Evolutionary conservation across 2,888 invertebrate species (phyloP).

Genomic region (Mythimna pallens): DNA sequence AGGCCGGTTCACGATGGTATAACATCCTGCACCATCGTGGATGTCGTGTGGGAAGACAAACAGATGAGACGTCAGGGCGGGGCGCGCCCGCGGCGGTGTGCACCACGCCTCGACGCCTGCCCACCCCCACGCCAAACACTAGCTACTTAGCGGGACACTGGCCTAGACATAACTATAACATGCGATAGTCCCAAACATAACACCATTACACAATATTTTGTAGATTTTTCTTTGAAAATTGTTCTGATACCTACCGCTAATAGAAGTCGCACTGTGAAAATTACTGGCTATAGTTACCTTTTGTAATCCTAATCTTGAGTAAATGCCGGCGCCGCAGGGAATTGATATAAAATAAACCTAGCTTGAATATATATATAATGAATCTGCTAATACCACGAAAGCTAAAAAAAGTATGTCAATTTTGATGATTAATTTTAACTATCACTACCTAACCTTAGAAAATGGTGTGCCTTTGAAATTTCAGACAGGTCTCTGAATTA

Average conservation of each 20-base stretch:
- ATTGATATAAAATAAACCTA: too few species aligned
- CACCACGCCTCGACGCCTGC: constrained; percentile 84
- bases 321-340: too few species aligned
- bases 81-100: constrained; percentile 72
- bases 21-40: neutral
- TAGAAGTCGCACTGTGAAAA: too few species aligned
- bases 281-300: too few species aligned
- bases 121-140: constrained; percentile 48
- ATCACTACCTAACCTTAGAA: too few species aligned
- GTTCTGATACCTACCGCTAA: neutral
- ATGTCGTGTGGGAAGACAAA: constrained; percentile 75
- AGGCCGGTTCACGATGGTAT: neutral
- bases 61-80: constrained; percentile 76
- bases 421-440: too few species aligned
- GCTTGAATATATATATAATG: too few species aligned
- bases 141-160: constrained; percentile 50
- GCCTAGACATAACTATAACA: constrained; percentile 28
- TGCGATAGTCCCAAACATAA: neutral
- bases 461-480: too few species aligned
- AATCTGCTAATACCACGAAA: too few species aligned
- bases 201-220: constrained; percentile 12
- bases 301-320: too few species aligned
- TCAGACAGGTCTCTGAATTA: too few species aligned
- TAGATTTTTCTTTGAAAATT: neutral
- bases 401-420: too few species aligned